These are phyloP conservation scores for Neosilurus hyrtlii DNA, from an alignment of 2,797 vertebrate genomes.

Conservation along the genomic window DNA sequence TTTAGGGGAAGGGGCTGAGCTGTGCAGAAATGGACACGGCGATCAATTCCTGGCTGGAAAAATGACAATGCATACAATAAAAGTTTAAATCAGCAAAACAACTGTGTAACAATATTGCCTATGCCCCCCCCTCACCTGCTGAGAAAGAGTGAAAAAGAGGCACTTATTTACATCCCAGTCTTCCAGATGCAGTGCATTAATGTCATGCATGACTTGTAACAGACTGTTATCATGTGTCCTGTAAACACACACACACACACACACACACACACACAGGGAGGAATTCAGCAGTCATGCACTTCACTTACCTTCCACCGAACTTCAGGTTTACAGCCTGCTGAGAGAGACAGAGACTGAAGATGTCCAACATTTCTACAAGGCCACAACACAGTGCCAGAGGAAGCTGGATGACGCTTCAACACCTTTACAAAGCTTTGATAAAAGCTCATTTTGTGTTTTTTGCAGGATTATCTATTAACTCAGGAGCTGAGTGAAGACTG, in stretches of 20 bases:
- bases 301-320: conserved; percentile 66
- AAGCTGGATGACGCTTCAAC: conserved; percentile 34
- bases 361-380: conserved; percentile 28
- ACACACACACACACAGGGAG: neutral
- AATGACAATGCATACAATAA: neutral
- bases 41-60: neutral
- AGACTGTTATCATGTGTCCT: neutral
- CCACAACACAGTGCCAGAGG: conserved; percentile 23
- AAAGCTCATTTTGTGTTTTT: conserved; percentile 29
- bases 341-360: conserved; percentile 8
- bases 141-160: too few species aligned
- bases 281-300: neutral
- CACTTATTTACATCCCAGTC: neutral
- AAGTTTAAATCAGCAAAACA: neutral
- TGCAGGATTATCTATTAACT: neutral
- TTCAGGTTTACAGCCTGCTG: conserved; percentile 44
- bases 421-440: conserved; percentile 54
- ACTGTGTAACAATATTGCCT: too few species aligned
- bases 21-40: neutral
- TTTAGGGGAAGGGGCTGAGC: neutral
- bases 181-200: neutral
- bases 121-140: too few species aligned
- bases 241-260: neutral
- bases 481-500: neutral
- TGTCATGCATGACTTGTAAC: neutral